Percentiles rank a stretch among this genome's conserved stretches.
phyloP scores from a whole-genome alignment of 2,888 invertebrate species.

The Latheticus oryzae region DNA sequence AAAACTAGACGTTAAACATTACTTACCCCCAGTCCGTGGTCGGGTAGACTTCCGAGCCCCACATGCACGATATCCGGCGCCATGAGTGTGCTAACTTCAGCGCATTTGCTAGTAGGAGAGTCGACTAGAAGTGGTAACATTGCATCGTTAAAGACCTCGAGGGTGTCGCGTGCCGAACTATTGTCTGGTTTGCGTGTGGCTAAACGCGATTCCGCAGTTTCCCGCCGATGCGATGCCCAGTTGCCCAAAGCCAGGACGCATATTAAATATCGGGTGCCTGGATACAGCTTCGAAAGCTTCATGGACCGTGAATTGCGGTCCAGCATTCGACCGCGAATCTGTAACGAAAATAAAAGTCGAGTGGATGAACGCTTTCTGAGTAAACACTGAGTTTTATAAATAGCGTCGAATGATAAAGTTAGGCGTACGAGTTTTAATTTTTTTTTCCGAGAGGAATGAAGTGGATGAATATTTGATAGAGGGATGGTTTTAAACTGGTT shows the following conservation, averaged over 20 bases:
- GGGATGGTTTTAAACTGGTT: too few relatives aligned
- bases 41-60: slow-evolving; percentile 63
- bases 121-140: slow-evolving; percentile 73
- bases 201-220: slow-evolving; percentile 69
- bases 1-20: too few relatives aligned
- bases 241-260: slow-evolving; percentile 90
- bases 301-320: slow-evolving; percentile 80
- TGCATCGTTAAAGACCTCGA: slow-evolving; percentile 69
- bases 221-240: slow-evolving; percentile 69
- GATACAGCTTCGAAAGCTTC: slow-evolving; percentile 78
- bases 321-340: slow-evolving; percentile 82
- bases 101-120: slow-evolving; percentile 80
- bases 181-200: slow-evolving; percentile 67
- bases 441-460: too few relatives aligned
- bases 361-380: slow-evolving; percentile 6
- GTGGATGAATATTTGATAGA: too few relatives aligned
- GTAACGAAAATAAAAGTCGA: slow-evolving; percentile 53
- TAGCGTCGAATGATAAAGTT: too few relatives aligned
- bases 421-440: too few relatives aligned
- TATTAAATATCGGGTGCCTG: slow-evolving; percentile 85
- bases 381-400: slow-evolving; percentile 13
- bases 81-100: slow-evolving; percentile 80
- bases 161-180: slow-evolving; percentile 64
- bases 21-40: slow-evolving; percentile 63
- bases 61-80: slow-evolving; percentile 76